A percentile compares a stretch with the other conserved stretches of the same genome.
phyloP scores from a whole-genome alignment of 64 coral and sea anemone genomes.

The Hydrozoanthus tunicans region DNA sequence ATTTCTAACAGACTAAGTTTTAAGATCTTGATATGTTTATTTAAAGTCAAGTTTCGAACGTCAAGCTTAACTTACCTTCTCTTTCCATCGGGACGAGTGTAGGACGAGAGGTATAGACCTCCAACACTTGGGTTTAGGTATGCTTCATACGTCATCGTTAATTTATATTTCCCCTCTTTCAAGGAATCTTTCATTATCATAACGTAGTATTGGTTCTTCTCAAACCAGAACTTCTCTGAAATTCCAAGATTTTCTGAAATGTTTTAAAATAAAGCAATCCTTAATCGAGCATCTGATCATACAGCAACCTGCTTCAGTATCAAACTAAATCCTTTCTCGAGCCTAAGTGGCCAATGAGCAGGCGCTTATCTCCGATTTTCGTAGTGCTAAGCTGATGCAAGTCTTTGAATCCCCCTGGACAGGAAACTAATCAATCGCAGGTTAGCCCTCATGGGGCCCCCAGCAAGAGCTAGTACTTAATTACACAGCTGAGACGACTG shows the following conservation, averaged over 20 bases:
- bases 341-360: too few species aligned
- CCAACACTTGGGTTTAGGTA: neutral
- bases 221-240: constrained; percentile 20
- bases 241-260: constrained; percentile 9
- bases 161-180: neutral
- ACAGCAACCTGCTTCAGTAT: too few species aligned
- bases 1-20: too few species aligned
- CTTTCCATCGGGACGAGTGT: neutral
- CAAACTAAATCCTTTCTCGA: too few species aligned
- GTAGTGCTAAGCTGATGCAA: too few species aligned
- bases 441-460: too few species aligned
- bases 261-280: too few species aligned
- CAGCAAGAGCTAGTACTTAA: neutral
- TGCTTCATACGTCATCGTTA: constrained; percentile 17
- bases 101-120: neutral
- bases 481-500: neutral
- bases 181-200: constrained; percentile 14
- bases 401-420: too few species aligned
- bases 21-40: too few species aligned
- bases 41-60: neutral
- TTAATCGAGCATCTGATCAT: too few species aligned
- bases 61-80: neutral
- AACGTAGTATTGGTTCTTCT: constrained; percentile 25
- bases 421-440: too few species aligned
- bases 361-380: too few species aligned